phyloP scores from a whole-genome alignment of 2,797 vertebrate species.

The Amniataba percoides region DNA sequence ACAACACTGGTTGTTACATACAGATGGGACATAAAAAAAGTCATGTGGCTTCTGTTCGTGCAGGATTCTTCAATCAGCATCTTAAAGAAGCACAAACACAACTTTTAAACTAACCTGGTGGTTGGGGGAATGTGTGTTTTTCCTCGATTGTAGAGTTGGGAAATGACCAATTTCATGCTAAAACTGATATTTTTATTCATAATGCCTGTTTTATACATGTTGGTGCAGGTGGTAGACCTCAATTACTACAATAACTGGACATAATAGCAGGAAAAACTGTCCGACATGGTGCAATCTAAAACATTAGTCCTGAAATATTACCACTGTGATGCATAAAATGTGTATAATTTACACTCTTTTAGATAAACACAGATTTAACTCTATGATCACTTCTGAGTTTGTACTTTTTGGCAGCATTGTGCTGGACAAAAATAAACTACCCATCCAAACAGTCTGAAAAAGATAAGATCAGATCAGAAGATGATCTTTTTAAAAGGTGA shows the following conservation, averaged over 20 bases:
- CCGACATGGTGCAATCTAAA: not conserved
- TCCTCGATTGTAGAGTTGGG: not conserved
- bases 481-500: not conserved
- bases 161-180: not conserved
- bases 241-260: not conserved
- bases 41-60: not conserved
- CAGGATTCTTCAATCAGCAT: not conserved
- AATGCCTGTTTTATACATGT: not conserved
- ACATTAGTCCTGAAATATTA: not conserved
- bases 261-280: not conserved
- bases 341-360: not conserved
- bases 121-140: not conserved
- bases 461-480: no score
- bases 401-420: not conserved
- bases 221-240: not conserved
- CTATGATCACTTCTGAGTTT: not conserved
- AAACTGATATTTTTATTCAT: not conserved
- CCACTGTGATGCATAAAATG: not conserved
- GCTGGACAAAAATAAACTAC: not conserved
- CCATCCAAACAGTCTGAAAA: not conserved
- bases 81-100: not conserved
- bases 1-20: constrained; percentile 32
- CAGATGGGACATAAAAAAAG: not conserved
- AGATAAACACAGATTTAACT: not conserved
- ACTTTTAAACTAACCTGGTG: not conserved